Percentiles rank a stretch among this genome's conserved stretches.
Conservation (phyloP, 2,113 vertebrate species). For the Sturnus vulgaris region DNA sequence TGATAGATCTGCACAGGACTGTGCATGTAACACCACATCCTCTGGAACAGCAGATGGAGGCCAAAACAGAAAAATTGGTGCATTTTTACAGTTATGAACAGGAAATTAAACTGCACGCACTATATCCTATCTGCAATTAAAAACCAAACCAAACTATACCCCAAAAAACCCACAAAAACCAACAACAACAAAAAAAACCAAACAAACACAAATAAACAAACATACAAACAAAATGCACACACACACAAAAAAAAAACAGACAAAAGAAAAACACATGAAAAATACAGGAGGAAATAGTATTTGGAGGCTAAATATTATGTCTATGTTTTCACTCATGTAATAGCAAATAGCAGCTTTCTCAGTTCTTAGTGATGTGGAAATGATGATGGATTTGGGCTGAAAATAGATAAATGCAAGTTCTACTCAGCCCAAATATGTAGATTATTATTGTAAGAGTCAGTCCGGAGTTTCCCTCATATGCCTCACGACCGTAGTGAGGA, state of each 20-base stretch:
- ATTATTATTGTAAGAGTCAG: not conserved
- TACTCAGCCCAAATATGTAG: not conserved
- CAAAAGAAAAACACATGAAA: not conserved
- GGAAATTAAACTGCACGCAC: not conserved
- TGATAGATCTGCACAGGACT: not conserved
- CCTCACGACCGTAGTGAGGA: no score
- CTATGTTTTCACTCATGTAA: not conserved
- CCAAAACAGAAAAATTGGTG: accelerated
- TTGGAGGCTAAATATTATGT: not conserved
- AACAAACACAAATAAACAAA: not conserved
- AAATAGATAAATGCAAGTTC: not conserved
- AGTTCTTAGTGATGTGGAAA: not conserved
- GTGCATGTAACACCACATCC: not conserved
- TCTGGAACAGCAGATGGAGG: not conserved
- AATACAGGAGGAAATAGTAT: not conserved
- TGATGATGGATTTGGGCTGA: not conserved
- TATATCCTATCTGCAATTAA: not conserved
- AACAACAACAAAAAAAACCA: not conserved
- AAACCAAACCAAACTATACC: not conserved
- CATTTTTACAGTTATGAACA: not conserved
- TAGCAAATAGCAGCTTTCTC: not conserved
- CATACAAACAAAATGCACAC: not conserved
- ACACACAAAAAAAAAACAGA: not conserved
- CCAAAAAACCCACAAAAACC: not conserved
- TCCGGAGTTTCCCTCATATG: no score